phyloP scores from a whole-genome alignment of 1,140 invertebrate genomes.

The Drosophila nikananu region DNA sequence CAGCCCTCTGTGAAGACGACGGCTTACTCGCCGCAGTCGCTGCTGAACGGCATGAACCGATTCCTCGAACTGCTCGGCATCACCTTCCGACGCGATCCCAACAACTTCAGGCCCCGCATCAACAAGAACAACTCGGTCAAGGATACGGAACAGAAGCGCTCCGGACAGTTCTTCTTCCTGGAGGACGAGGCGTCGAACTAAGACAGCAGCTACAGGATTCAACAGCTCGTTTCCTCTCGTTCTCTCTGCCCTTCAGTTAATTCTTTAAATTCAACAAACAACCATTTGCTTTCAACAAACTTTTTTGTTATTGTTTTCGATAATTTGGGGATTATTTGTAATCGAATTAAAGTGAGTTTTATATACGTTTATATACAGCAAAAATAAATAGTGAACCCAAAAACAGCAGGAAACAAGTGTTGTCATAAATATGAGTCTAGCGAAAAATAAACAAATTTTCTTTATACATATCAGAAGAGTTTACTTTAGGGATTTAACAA shows the following conservation, averaged over 20 bases:
- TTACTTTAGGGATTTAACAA: not conserved
- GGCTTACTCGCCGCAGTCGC: slow-evolving; percentile 96
- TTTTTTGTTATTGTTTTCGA: slow-evolving; percentile 74
- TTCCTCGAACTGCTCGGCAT: slow-evolving; percentile 99
- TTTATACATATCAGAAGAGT: slow-evolving; percentile 54
- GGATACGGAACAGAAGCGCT: slow-evolving; percentile 98
- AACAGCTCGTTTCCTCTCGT: slow-evolving; percentile 29
- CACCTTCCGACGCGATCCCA: slow-evolving; percentile 99
- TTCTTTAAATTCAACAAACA: slow-evolving; percentile 39
- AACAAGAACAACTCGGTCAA: slow-evolving; percentile 99
- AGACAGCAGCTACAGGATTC: slow-evolving; percentile 24
- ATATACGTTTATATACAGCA: slow-evolving; percentile 66
- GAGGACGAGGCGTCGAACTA: slow-evolving; percentile 89
- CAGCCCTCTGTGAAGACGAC: slow-evolving; percentile 94
- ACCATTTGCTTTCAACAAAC: slow-evolving; percentile 42
- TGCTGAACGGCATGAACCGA: slow-evolving; percentile 99
- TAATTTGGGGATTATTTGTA: slow-evolving; percentile 47
- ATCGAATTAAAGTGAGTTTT: slow-evolving; percentile 64
- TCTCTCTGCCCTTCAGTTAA: slow-evolving; percentile 42
- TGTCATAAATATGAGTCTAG: slow-evolving; percentile 58
- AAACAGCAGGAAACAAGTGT: slow-evolving; percentile 61
- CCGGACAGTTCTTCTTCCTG: slow-evolving; percentile 99
- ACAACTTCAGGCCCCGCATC: slow-evolving; percentile 99
- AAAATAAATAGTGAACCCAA: slow-evolving; percentile 57
- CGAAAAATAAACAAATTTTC: slow-evolving; percentile 79